Conservation (phyloP, 1,140 invertebrate genomes). For the Phenacoccus solenopsis region DNA sequence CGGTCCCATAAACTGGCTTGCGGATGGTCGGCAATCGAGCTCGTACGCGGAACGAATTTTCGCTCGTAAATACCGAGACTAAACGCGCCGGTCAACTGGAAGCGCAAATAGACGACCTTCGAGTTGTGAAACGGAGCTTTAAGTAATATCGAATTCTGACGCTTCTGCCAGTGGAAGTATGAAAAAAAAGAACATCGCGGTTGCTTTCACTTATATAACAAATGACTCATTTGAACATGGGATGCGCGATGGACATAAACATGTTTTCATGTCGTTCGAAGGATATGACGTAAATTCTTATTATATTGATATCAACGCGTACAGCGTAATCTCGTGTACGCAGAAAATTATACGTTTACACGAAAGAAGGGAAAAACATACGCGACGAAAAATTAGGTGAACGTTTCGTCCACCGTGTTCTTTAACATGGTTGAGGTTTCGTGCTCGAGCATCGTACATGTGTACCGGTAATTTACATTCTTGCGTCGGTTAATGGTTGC, state of each 20-base stretch:
- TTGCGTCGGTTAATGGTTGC: neutral
- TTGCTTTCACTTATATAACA: neutral
- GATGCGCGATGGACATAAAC: neutral
- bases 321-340: too few species aligned
- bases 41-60: neutral
- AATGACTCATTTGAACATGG: neutral
- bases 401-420: neutral
- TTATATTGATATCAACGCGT: neutral
- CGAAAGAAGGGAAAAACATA: neutral
- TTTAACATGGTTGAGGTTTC: neutral
- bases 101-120: too few species aligned
- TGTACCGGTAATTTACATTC: neutral
- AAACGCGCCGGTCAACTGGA: too few species aligned
- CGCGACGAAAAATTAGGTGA: neutral
- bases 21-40: neutral
- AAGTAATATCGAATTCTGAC: too few species aligned
- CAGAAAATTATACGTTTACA: slow-evolving; percentile 3
- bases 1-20: neutral
- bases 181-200: neutral
- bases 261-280: neutral
- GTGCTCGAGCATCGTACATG: neutral
- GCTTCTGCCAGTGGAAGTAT: too few species aligned
- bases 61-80: neutral
- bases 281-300: slow-evolving; percentile 2
- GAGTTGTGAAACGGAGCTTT: neutral